Conservation (phyloP, 1,140 invertebrate genomes). For the Eurosta solidaginis region DNA sequence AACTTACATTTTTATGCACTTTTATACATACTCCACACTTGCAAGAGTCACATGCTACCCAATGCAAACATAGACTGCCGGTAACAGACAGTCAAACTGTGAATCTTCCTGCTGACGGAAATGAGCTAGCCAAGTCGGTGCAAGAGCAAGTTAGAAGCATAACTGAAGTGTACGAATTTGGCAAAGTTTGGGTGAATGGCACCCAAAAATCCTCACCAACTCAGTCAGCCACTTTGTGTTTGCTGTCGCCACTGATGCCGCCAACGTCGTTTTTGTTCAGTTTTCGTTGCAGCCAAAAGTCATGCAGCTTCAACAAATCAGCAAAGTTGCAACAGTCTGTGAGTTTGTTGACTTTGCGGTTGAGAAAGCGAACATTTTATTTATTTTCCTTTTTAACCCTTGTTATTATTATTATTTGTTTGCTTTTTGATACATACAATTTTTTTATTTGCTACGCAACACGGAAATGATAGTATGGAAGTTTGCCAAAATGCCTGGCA, state of each 20-base stretch:
- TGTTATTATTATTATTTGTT: background rate
- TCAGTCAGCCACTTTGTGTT: no score
- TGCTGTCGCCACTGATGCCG: no score
- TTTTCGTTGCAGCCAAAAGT: background rate
- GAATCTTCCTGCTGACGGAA: conserved; percentile 6
- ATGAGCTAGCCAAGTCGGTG: background rate
- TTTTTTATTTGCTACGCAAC: background rate
- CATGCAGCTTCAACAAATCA: conserved; percentile 14
- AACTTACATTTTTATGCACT: no score
- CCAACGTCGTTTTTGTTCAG: background rate
- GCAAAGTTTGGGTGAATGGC: no score
- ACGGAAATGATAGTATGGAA: conserved; percentile 21
- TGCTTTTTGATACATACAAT: background rate
- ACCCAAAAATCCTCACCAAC: no score
- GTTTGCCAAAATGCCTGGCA: background rate
- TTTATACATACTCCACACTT: no score
- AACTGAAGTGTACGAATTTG: no score
- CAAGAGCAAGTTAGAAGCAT: background rate
- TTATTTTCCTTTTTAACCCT: background rate
- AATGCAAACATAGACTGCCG: background rate
- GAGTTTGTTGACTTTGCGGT: conserved; percentile 26
- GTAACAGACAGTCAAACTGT: background rate
- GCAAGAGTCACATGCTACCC: no score
- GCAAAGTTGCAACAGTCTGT: conserved; percentile 24
- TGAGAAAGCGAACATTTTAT: conserved; percentile 16